Conservation (phyloP, 1,140 invertebrate species). For the honey bee (Apis mellifera) region Amel_HAv3.1 CM009941.2:8872501-8873000, state of each 20-base stretch:
- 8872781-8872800: background rate
- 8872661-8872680: background rate
- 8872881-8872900: background rate
- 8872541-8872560: no score
- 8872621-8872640: background rate
- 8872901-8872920: background rate
- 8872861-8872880: background rate
- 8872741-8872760: background rate
- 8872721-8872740: background rate
- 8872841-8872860: background rate
- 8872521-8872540: no score
- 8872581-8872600: background rate
- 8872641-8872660: background rate
- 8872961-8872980: background rate
- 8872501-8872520: no score
- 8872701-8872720: background rate
- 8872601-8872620: background rate
- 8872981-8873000: constrained; percentile 8
- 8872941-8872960: background rate
- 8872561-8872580: no score
- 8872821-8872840: no score
- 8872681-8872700: background rate
- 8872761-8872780: background rate
- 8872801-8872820: background rate
- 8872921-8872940: background rate